Percentiles rank a stretch among this genome's conserved stretches.
These are phyloP conservation scores for Stegana nigrithorax DNA, from an alignment of 2,888 invertebrate genomes.

Conservation along the genomic window DNA sequence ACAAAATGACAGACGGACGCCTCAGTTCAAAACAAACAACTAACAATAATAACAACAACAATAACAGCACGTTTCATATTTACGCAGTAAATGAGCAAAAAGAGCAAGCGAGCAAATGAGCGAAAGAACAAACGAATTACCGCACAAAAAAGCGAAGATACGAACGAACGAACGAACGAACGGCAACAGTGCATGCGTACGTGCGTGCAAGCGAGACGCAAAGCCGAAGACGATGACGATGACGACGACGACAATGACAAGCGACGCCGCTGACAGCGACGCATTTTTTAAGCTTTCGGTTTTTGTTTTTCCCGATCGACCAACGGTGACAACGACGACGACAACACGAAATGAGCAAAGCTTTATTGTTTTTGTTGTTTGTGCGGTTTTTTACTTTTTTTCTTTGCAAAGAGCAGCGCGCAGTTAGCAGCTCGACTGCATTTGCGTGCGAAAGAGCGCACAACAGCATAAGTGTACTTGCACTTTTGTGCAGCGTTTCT, in stretches of 20 bases:
- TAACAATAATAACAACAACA: conserved; percentile 22
- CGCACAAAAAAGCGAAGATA: not conserved
- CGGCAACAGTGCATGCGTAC: too few relatives aligned
- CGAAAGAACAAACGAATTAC: not conserved
- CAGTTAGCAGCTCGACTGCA: too few relatives aligned
- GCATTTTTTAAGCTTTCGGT: not conserved
- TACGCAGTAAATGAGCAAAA: conserved; percentile 48
- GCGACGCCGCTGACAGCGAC: not conserved
- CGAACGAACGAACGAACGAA: not conserved
- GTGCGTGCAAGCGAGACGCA: not conserved
- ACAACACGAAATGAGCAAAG: too few relatives aligned
- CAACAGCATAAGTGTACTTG: too few relatives aligned
- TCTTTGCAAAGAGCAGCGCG: too few relatives aligned
- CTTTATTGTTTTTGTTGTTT: too few relatives aligned
- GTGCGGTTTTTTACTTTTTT: too few relatives aligned
- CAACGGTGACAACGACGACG: too few relatives aligned
- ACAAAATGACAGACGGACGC: not conserved
- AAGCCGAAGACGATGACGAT: too few relatives aligned
- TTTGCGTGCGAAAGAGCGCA: too few relatives aligned
- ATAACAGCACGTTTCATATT: conserved; percentile 37
- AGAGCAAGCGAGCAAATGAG: not conserved
- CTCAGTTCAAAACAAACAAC: conserved; percentile 18
- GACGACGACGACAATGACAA: too few relatives aligned
- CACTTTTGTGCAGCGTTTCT: not conserved
- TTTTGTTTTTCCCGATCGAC: not conserved